Evolutionary conservation across 2,113 vertebrate genomes (phyloP).

Genomic region (Tenebrosternarchus preto): DNA sequence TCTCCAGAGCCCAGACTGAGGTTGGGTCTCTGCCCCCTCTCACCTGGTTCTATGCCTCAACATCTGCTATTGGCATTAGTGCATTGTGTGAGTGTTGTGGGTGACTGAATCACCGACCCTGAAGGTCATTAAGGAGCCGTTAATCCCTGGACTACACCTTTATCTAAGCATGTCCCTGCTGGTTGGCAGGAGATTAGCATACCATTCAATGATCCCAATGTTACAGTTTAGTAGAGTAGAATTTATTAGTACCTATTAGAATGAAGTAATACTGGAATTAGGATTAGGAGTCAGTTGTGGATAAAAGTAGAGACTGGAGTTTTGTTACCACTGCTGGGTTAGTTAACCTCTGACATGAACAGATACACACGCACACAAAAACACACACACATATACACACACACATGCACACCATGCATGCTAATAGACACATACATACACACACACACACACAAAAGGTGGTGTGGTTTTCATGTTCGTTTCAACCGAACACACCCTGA

Average conservation of each 20-base stretch:
- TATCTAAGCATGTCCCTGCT: not conserved
- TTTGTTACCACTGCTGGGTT: conserved; percentile 51
- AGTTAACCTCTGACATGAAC: conserved; percentile 48
- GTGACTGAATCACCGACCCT: conserved; percentile 14
- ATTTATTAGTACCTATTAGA: not conserved
- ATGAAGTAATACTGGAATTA: not conserved
- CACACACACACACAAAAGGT: conserved; percentile 45
- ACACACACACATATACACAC: not conserved
- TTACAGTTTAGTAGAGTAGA: not conserved
- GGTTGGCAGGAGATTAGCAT: not conserved
- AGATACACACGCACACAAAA: not conserved
- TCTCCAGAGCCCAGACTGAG: not conserved
- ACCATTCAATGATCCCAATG: not conserved
- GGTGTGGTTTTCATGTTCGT: conserved; percentile 55
- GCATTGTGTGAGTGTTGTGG: not conserved
- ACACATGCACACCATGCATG: not conserved
- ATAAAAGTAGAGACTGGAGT: conserved; percentile 16
- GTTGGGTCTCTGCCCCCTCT: conserved; percentile 10
- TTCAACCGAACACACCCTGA: conserved; percentile 40
- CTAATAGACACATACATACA: not conserved
- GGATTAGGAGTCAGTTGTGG: conserved; percentile 32
- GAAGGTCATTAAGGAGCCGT: conserved; percentile 14
- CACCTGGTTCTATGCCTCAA: not conserved
- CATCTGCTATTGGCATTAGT: conserved; percentile 33
- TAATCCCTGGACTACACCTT: conserved; percentile 24